Conservation (phyloP, 1,140 invertebrate genomes). For the Dinoponera quadriceps region DNA sequence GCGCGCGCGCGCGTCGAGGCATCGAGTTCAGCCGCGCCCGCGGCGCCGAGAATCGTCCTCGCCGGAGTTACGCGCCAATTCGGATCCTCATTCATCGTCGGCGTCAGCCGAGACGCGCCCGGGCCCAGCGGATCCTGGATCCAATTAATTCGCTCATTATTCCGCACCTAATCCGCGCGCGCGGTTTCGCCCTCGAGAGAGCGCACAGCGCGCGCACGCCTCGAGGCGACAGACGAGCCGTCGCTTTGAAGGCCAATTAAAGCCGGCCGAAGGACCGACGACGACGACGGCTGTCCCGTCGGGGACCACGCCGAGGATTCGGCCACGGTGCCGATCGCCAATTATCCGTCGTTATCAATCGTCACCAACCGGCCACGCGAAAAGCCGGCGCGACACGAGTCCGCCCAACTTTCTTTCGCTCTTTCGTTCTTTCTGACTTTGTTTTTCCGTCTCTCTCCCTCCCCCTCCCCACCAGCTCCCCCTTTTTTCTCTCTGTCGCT, state of each 20-base stretch:
- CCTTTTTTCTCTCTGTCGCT: neutral
- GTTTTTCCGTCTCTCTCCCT: neutral
- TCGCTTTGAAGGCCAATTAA: slow-evolving; percentile 55
- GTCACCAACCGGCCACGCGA: slow-evolving; percentile 35
- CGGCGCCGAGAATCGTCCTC: neutral
- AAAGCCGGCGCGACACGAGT: slow-evolving; percentile 24
- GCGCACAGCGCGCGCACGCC: neutral
- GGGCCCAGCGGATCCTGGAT: slow-evolving; percentile 28
- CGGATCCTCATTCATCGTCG: neutral
- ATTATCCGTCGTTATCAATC: slow-evolving; percentile 59
- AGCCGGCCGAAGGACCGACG: slow-evolving; percentile 29
- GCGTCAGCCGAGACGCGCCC: slow-evolving; percentile 11
- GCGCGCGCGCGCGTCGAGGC: too few relatives aligned
- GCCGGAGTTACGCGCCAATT: slow-evolving; percentile 5
- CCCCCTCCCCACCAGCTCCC: neutral
- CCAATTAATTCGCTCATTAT: slow-evolving; percentile 46
- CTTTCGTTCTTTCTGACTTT: slow-evolving; percentile 7
- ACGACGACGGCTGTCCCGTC: slow-evolving; percentile 22
- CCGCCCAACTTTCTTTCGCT: neutral
- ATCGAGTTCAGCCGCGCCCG: neutral
- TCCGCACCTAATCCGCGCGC: slow-evolving; percentile 27
- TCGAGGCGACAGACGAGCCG: slow-evolving; percentile 18
- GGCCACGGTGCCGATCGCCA: slow-evolving; percentile 40
- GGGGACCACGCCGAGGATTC: neutral
- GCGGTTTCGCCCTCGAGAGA: slow-evolving; percentile 17